These are phyloP conservation scores for Psilopsiagon aurifrons DNA, from an alignment of 2,113 vertebrate genomes.

Conservation along the genomic window DNA sequence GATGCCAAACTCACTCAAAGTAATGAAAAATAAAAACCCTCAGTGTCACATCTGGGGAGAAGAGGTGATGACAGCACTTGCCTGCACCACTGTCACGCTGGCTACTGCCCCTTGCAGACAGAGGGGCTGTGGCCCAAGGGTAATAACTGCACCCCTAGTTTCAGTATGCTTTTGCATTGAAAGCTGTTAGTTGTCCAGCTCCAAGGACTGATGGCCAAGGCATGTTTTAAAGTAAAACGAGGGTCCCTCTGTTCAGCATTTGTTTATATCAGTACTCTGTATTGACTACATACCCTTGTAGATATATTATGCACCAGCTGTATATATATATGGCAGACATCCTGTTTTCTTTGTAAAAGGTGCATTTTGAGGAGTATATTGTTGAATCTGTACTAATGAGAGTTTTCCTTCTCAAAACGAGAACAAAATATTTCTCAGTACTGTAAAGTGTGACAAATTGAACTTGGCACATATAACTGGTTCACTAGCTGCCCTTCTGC, in stretches of 20 bases:
- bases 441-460: conserved; percentile 52
- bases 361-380: background rate
- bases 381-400: background rate
- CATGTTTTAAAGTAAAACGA: background rate
- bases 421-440: conserved; percentile 19
- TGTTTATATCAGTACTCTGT: accelerated
- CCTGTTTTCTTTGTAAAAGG: background rate
- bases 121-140: background rate
- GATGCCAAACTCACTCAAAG: background rate
- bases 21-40: background rate
- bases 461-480: conserved; percentile 58
- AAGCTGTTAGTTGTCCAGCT: background rate
- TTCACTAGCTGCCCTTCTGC: conserved; percentile 72
- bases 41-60: background rate
- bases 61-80: background rate
- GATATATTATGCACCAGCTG: accelerated
- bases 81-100: background rate
- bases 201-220: background rate
- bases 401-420: background rate
- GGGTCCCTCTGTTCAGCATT: accelerated
- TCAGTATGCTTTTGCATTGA: background rate
- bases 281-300: background rate
- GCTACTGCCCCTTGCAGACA: background rate
- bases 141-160: accelerated
- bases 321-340: background rate